Base-by-base conservation (phyloP, 2,888 invertebrate species). In the Automeris io region DNA sequence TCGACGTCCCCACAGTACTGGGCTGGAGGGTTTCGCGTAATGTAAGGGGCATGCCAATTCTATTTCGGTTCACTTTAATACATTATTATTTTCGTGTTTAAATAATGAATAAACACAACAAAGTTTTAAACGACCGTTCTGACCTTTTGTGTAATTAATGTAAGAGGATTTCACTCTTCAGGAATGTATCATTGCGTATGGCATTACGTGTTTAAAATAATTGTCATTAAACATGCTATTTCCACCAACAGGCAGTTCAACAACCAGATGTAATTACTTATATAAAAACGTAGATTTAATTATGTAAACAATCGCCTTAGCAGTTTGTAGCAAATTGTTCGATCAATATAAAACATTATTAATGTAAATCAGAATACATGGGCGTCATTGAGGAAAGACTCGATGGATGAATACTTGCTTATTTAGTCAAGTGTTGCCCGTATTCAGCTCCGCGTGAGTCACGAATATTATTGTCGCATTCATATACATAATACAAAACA, bases 401-500 rank as follows among this genome's bases (percentile, higher is more conserved):
- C 47, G 56, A 66, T 50, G 61, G 65, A 61, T 65, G 69, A 73
- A 74, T 76, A 71, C 60, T 68, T 72, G 71, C 77, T 78, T 83
- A 76, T 83, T 83, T 85, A 76, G 74, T 76, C 80, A 85, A 83
- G 75, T 82, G 83, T 57, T 52, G 47, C 45, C 49, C 50, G 47
- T 58, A 51, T 54, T 52, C 56, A 45, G 43, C 49, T 57, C 56
- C 42, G 57, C 43, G 40, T 85, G 83, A 85, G 67, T 85, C 83
- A 85, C 60, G 60, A 71, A 72, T 78, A 80, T 76, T 81, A 81
- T 79, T 79, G 81, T 76, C 79, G 64, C 70, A 73, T 72, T 70
- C 72, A 70, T 68, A 72, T 69, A 65, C 37, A 36, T 32, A 34
- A 55, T 40, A 35, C 29, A 33, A 52, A 73, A 70, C 64, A 63